A percentile compares a stretch with the other conserved stretches of the same genome.
Evolutionary conservation across 1,140 invertebrate genomes (phyloP).

Genomic region (Trichomalopsis sarcophagae): DNA sequence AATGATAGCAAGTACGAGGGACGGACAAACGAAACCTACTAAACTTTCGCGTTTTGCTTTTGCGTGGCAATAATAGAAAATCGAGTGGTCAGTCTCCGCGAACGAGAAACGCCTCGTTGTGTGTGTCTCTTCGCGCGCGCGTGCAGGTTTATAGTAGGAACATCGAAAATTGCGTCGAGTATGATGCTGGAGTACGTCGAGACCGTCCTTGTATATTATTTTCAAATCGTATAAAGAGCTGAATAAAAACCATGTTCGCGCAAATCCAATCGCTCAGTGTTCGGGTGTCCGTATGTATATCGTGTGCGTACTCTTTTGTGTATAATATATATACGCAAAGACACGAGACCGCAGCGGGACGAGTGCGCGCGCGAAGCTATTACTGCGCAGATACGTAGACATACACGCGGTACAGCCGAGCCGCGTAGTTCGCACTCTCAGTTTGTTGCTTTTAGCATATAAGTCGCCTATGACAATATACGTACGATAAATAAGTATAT

Average conservation of each 20-base stretch:
- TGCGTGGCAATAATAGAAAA: not conserved
- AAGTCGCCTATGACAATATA: slow-evolving; percentile 44
- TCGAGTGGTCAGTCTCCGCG: slow-evolving; percentile 17
- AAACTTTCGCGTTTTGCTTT: not conserved
- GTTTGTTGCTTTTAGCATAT: slow-evolving; percentile 37
- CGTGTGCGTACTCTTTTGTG: not conserved
- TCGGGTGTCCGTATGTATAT: not conserved
- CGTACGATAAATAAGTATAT: slow-evolving; percentile 55
- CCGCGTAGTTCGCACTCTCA: not conserved
- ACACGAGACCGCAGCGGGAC: not conserved
- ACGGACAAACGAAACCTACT: slow-evolving; percentile 24
- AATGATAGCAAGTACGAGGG: slow-evolving; percentile 3
- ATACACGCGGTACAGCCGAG: not conserved
- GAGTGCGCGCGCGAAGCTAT: not conserved
- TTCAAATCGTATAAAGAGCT: not conserved
- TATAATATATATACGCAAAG: not conserved
- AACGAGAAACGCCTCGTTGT: not conserved
- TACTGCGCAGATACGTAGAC: not conserved
- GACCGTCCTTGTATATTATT: not conserved
- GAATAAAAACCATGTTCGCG: not conserved
- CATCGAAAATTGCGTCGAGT: slow-evolving; percentile 11
- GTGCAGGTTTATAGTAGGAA: slow-evolving; percentile 2
- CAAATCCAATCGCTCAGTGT: not conserved
- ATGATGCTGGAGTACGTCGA: not conserved
- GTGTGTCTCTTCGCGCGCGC: not conserved